These are phyloP conservation scores for Nyctereutes procyonoides DNA, from an alignment of 2,113 vertebrate species.

Conservation along the genomic window DNA sequence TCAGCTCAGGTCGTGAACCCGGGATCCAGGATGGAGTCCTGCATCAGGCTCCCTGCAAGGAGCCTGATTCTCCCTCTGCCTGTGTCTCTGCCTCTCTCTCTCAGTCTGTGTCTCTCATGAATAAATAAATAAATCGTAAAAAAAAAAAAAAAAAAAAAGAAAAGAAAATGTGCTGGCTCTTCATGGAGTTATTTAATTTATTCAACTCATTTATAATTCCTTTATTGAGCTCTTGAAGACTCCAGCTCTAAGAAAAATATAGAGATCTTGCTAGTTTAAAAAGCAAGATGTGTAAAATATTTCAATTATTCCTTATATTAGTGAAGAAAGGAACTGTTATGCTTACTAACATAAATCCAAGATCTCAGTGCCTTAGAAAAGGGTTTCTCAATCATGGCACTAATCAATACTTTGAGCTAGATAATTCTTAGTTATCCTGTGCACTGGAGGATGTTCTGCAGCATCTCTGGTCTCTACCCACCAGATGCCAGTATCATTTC, in stretches of 20 bases:
- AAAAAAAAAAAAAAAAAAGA: no score
- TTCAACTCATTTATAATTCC: neutral
- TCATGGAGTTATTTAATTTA: neutral
- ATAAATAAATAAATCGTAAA: no score
- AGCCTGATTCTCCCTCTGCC: no score
- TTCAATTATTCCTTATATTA: neutral
- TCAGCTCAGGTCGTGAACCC: no score
- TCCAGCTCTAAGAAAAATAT: neutral
- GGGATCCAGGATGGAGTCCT: no score
- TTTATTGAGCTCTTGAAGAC: slow-evolving; percentile 17
- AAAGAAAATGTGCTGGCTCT: neutral
- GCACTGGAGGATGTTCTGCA: neutral
- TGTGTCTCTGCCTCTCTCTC: no score
- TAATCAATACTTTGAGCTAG: neutral
- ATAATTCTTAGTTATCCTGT: neutral
- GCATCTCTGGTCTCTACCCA: neutral
- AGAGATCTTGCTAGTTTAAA: neutral
- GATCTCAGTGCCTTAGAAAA: neutral
- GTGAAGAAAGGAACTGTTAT: neutral
- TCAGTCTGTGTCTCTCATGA: no score
- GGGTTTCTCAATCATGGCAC: no score
- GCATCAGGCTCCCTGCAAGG: no score
- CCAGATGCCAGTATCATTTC: neutral
- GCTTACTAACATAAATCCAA: slow-evolving; percentile 2
- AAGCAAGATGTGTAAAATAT: neutral